A percentile compares a stretch with the other conserved stretches of the same genome.
These are phyloP conservation scores for Hippopotamyrus pictus DNA, from an alignment of 2,797 vertebrate species.

Conservation along the genomic window DNA sequence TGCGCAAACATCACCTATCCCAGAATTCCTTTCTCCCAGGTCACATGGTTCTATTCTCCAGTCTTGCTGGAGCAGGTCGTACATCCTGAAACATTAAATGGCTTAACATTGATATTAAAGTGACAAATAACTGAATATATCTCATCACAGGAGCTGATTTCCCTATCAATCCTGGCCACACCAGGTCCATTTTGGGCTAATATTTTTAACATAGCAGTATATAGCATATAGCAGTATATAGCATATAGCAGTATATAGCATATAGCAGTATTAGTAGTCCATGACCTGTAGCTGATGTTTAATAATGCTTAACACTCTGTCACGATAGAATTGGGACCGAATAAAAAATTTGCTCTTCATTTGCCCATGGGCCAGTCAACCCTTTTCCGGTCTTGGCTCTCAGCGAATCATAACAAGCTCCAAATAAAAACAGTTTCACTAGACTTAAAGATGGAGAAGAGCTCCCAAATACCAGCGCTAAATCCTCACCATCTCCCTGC, in stretches of 20 bases:
- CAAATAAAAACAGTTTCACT: not conserved
- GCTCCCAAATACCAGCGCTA: not conserved
- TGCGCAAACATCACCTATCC: not conserved
- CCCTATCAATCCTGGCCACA: not conserved
- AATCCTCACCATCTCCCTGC: not conserved
- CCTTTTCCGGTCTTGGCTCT: not conserved
- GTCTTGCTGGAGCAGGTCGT: not conserved
- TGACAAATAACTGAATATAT: not conserved
- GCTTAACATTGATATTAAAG: not conserved
- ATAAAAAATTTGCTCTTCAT: not conserved
- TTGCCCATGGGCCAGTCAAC: not conserved
- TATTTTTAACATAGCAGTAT: not conserved
- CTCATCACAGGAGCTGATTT: not conserved
- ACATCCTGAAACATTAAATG: not conserved
- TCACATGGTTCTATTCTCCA: not conserved
- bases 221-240: too few species aligned
- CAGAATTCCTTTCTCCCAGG: not conserved
- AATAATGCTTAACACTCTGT: not conserved
- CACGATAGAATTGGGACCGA: not conserved
- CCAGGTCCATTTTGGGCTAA: not conserved
- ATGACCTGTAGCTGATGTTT: not conserved
- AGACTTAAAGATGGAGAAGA: not conserved
- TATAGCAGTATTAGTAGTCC: not conserved
- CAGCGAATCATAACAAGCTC: not conserved
- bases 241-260: too few species aligned